phyloP scores from a whole-genome alignment of 1,140 invertebrate species.

The Mizuhopecten yessoensis region DNA sequence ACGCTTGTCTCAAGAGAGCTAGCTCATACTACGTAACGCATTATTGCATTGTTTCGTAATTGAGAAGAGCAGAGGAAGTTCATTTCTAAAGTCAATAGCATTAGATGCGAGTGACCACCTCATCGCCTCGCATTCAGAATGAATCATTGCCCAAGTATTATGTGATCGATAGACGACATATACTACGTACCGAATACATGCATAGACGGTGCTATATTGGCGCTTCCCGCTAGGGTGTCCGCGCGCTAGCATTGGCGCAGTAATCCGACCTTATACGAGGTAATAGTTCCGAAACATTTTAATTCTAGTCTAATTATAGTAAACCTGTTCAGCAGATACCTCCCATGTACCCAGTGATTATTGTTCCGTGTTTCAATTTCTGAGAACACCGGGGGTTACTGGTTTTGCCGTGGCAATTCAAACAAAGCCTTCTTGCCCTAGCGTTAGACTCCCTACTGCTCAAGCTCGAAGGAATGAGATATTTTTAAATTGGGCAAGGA shows the following conservation, averaged over 20 bases:
- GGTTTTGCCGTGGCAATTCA: conserved; percentile 22
- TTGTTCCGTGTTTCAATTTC: conserved; percentile 19
- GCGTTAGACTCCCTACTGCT: background rate
- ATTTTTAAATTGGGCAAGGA: background rate
- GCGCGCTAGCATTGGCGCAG: background rate
- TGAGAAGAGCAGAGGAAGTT: conserved; percentile 17
- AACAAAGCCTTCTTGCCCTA: background rate
- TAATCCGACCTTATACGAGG: background rate
- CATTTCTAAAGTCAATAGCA: conserved; percentile 30
- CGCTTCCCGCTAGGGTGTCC: background rate
- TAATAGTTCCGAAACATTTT: conserved; percentile 39
- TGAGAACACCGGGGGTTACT: background rate
- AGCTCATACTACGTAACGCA: background rate
- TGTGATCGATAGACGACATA: background rate
- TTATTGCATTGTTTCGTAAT: conserved; percentile 28
- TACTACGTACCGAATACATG: too few relatives aligned
- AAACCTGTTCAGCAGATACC: background rate
- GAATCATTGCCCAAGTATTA: background rate
- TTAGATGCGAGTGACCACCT: conserved; percentile 16
- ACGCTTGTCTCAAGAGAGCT: background rate
- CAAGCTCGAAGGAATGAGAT: background rate
- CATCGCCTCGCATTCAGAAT: conserved; percentile 24
- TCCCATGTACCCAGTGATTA: background rate
- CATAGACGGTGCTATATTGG: background rate
- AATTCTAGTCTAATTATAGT: conserved; percentile 28